phyloP scores from a whole-genome alignment of 2,113 vertebrate species.

The Delphinus delphis region DNA sequence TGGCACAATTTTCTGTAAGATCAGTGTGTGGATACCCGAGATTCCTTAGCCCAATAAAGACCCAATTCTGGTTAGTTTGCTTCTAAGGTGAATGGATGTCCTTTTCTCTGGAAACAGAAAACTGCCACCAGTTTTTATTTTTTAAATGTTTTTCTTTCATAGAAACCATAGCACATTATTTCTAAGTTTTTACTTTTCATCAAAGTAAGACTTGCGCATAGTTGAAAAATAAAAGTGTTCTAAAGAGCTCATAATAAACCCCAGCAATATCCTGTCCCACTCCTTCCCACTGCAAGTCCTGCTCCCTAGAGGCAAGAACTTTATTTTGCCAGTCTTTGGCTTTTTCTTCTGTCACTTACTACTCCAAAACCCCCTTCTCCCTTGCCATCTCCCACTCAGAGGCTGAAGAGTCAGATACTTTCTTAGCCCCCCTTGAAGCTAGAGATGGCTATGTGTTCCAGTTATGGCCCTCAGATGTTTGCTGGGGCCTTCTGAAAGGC shows the following conservation, averaged over 20 bases:
- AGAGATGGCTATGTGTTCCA: background rate
- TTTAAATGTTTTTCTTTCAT: background rate
- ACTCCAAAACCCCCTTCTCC: background rate
- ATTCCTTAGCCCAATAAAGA: background rate
- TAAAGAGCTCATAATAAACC: conserved; percentile 22
- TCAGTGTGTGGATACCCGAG: background rate
- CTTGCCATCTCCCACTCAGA: background rate
- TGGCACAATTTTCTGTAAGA: background rate
- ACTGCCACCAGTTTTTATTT: background rate
- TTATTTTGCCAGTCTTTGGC: background rate
- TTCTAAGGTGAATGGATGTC: background rate
- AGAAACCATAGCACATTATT: conserved; percentile 29
- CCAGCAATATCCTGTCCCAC: background rate
- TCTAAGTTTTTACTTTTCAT: conserved; percentile 39
- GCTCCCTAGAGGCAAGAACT: background rate
- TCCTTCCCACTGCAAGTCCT: background rate
- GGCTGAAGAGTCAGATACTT: background rate
- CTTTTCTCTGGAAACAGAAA: conserved; percentile 39
- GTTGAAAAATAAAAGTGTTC: conserved; percentile 20
- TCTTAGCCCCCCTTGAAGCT: conserved; percentile 31
- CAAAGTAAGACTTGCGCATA: background rate
- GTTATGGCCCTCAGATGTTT: conserved; percentile 11
- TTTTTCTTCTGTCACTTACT: conserved; percentile 35
- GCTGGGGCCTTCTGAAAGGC: background rate
- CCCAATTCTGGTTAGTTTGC: background rate